These are phyloP conservation scores for Rachycentron canadum DNA, from an alignment of 2,797 vertebrate species.

Conservation along the genomic window DNA sequence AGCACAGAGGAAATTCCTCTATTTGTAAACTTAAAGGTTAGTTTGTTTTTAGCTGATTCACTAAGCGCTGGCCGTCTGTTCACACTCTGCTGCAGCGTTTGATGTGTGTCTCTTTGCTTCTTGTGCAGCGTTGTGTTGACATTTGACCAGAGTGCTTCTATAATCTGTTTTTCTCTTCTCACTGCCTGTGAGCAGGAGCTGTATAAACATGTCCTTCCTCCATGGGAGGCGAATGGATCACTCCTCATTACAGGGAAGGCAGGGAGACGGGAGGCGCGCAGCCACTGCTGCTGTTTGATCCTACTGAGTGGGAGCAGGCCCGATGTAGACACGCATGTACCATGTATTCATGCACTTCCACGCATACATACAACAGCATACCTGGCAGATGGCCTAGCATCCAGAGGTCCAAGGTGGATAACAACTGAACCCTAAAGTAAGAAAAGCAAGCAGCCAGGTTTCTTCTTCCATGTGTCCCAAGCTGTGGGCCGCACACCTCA, in stretches of 20 bases:
- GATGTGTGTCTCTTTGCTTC: constrained; percentile 75
- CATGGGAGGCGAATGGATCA: constrained; percentile 78
- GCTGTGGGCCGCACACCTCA: constrained; percentile 3
- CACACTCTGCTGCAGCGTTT: constrained; percentile 70
- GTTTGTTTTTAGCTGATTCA: constrained; percentile 77
- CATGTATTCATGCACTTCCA: background rate
- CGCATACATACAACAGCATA: background rate
- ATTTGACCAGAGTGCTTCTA: constrained; percentile 81
- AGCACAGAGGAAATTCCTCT: constrained; percentile 70
- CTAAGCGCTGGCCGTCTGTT: constrained; percentile 74
- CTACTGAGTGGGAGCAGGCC: constrained; percentile 46
- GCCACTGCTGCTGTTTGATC: constrained; percentile 55
- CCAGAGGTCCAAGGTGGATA: constrained; percentile 9
- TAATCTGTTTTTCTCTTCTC: constrained; percentile 82
- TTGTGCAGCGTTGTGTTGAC: constrained; percentile 76
- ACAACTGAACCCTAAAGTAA: constrained; percentile 6
- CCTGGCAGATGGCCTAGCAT: constrained; percentile 18
- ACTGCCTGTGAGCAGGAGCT: constrained; percentile 80
- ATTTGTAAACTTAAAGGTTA: constrained; percentile 77
- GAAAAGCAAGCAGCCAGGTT: constrained; percentile 10
- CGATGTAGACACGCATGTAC: background rate
- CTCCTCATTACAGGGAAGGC: constrained; percentile 77
- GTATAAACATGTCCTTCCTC: constrained; percentile 84
- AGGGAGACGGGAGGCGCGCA: constrained; percentile 54
- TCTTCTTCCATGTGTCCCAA: background rate